A percentile compares a stretch with the other conserved stretches of the same genome.
Conservation (phyloP, 2,113 vertebrate species). For the Emydocephalus ijimae region DNA sequence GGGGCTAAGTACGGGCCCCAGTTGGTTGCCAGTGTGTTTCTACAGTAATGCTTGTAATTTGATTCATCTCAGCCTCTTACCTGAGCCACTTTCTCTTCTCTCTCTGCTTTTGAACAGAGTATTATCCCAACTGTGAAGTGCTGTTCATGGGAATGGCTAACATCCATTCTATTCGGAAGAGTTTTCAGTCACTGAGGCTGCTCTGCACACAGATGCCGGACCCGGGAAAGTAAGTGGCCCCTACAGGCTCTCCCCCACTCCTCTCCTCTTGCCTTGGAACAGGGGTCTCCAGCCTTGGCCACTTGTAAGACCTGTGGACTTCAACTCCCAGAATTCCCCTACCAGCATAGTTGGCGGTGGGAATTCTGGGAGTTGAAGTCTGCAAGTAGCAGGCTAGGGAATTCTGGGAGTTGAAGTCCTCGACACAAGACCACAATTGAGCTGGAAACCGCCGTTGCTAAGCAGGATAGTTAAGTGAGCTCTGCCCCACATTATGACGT, state of each 20-base stretch:
- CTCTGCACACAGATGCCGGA: conserved; percentile 97
- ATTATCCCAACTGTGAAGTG: conserved; percentile 98
- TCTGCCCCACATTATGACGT: background rate
- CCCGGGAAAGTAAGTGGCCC: conserved; percentile 87
- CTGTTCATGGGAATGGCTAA: conserved; percentile 99
- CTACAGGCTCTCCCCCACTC: background rate
- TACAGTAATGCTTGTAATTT: conserved; percentile 29
- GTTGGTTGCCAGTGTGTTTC: conserved; percentile 3
- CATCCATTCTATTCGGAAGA: conserved; percentile 97
- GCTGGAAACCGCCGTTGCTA: no score
- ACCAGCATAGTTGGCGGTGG: no score
- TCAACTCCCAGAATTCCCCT: no score
- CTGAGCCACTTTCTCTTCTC: conserved; percentile 43
- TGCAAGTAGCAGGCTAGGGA: no score
- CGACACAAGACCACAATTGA: background rate
- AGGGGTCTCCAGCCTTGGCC: background rate
- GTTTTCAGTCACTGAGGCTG: conserved; percentile 93
- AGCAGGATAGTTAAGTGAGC: no score
- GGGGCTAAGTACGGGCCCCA: conserved; percentile 34
- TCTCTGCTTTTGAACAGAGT: conserved; percentile 75
- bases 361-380: no score
- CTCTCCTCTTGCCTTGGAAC: background rate
- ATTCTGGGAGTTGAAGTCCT: background rate
- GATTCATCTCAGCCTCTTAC: background rate
- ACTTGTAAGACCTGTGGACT: no score